A percentile compares a stretch with the other conserved stretches of the same genome.
Evolutionary conservation across 2,113 vertebrate genomes (phyloP).

Genomic region (Oreochromis niloticus): DNA sequence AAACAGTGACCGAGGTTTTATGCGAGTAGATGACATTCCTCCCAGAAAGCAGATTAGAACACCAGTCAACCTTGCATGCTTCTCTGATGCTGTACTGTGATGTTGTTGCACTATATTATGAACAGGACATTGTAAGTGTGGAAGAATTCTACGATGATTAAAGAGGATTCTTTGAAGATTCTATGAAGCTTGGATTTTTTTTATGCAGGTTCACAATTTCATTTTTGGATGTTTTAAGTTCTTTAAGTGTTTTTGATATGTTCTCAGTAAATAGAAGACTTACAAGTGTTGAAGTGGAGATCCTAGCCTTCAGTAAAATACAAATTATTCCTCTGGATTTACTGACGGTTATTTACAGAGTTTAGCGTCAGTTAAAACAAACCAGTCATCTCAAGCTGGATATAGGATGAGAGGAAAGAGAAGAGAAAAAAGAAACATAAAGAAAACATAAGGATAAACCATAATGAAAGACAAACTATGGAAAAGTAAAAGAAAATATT

Average conservation of each 20-base stretch:
- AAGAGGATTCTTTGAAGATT: not conserved
- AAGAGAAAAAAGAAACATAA: not conserved
- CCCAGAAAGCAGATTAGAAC: not conserved
- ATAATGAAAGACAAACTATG: not conserved
- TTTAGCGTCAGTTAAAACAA: not conserved
- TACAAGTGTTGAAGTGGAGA: not conserved
- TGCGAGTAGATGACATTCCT: not conserved
- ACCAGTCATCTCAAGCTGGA: not conserved
- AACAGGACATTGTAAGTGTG: not conserved
- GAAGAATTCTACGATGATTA: not conserved
- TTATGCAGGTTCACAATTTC: not conserved
- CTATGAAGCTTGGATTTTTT: not conserved
- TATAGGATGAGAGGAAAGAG: not conserved
- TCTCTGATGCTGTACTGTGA: not conserved
- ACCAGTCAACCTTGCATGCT: not conserved
- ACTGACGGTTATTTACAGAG: not conserved
- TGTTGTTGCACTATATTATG: not conserved
- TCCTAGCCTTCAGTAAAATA: not conserved
- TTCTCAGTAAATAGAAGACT: not conserved
- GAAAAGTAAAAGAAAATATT: not conserved
- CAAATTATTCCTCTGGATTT: not conserved
- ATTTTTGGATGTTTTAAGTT: not conserved
- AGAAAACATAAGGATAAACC: not conserved
- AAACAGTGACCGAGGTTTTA: not conserved
- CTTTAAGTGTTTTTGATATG: not conserved